Percentiles rank a stretch among this genome's conserved stretches.
Conservation (phyloP, 2,113 vertebrate genomes). For the Cynopterus brachyotis region DNA sequence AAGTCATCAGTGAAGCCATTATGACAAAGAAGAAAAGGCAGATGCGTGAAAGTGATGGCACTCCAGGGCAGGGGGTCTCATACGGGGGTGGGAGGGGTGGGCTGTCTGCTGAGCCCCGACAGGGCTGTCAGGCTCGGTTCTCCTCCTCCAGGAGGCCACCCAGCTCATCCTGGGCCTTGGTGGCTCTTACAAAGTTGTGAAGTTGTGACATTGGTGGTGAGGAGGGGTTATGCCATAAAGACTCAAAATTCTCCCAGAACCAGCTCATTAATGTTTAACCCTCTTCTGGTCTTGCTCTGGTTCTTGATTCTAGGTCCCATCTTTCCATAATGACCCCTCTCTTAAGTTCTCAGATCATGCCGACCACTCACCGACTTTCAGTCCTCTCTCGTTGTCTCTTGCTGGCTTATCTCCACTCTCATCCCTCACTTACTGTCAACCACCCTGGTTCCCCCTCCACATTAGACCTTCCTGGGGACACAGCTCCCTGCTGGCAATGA, state of each 20-base stretch:
- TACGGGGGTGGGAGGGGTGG: rapidly evolving
- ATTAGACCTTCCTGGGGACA: too few relatives aligned
- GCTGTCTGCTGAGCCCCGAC: background rate
- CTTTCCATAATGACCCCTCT: rapidly evolving
- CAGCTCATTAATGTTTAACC: rapidly evolving
- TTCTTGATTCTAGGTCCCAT: background rate
- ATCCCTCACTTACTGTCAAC: background rate
- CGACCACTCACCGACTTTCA: rapidly evolving
- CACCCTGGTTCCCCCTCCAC: rapidly evolving
- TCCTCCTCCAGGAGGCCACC: background rate
- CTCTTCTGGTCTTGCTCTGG: rapidly evolving
- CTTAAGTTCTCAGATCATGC: rapidly evolving
- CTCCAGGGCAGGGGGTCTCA: rapidly evolving
- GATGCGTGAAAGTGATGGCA: background rate
- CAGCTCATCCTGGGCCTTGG: background rate
- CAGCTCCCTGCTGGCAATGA: background rate
- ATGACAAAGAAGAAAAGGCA: background rate
- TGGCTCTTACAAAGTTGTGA: background rate
- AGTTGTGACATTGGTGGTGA: rapidly evolving
- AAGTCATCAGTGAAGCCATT: background rate
- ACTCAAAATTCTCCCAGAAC: background rate
- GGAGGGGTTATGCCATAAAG: background rate
- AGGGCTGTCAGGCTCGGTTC: background rate
- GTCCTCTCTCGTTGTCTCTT: background rate
- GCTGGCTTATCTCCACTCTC: background rate